Evolutionary conservation across 2,113 vertebrate genomes (phyloP), one percentile per base, ranked within the genome.

Genomic region (Pseudorectes ferrugineus): DNA sequence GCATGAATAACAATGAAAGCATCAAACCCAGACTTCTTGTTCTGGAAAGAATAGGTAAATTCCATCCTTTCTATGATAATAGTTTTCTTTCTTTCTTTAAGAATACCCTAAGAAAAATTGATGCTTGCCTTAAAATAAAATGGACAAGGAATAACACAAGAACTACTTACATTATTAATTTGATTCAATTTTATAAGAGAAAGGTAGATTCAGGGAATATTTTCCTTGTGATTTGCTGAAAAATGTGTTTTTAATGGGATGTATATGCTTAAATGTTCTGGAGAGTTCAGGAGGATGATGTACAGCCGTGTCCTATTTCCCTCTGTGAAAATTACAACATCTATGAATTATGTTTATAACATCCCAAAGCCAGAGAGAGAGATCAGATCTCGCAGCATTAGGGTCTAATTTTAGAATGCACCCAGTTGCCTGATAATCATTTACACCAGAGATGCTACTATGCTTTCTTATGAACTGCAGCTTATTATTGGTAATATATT

Each of bases 161-260:
- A 95, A 83, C 33, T 24, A 55, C 45, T 72, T 93, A 71, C 43
- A 96, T 89, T 91, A 94, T 92, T 95, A 21, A 96, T 68, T 94
- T 75, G 24, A 49, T 74, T 89, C 77, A 46, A 63, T 89, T 95
- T 94, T 85, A 29, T 29, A 83, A 70, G 42, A 67, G 28, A 63
- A 85, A 96, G 71, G 81, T 26, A 88, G 19, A 36, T 48, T 88
- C 33, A 67, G 55, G 66, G 51, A 83, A 75, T 31, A 43, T 87
- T 92, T 97, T 92, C 67, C 28, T 48, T 73, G n/a, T 48, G n/a
- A 93, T 81, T 88, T 25, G 10, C n/a, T 80, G 80, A 88, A 94
- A 96, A 92, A 42, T 95, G 63, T 91, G 70, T 76, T 93, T 94
- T 93, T 93, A 86, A 93, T 87, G 51, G 38, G 76, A 79, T 67